phyloP scores from a whole-genome alignment of 2,888 invertebrate genomes.

The Sthenelais limicola region DNA sequence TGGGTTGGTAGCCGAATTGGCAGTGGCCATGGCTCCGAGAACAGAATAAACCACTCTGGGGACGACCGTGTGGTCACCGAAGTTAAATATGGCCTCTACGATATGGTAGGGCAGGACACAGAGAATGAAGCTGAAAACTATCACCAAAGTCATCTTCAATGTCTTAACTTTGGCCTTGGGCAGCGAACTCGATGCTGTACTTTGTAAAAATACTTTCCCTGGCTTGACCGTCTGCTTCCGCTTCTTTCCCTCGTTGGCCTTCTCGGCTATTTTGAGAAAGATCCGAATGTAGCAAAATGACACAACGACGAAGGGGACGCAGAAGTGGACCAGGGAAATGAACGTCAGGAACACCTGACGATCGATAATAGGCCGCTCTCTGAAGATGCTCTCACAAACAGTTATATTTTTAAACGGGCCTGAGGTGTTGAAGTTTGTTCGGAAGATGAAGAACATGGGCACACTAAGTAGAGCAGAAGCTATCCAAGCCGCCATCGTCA shows the following conservation, averaged over 20 bases:
- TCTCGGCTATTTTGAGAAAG: slow-evolving; percentile 67
- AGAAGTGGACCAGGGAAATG: slow-evolving; percentile 63
- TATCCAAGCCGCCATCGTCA: slow-evolving; percentile 63
- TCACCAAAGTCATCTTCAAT: slow-evolving; percentile 71
- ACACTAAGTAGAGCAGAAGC: slow-evolving; percentile 59
- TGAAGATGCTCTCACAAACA: slow-evolving; percentile 67
- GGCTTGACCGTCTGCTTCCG: slow-evolving; percentile 57
- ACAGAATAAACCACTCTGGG: slow-evolving; percentile 57
- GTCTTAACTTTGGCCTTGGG: slow-evolving; percentile 71
- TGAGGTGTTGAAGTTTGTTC: slow-evolving; percentile 50
- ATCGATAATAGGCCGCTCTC: slow-evolving; percentile 57
- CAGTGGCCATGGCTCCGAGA: slow-evolving; percentile 67
- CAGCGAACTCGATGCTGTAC: slow-evolving; percentile 66
- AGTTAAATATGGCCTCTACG: slow-evolving; percentile 69
- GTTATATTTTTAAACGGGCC: slow-evolving; percentile 53
- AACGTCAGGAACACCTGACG: slow-evolving; percentile 65
- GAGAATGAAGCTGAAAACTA: slow-evolving; percentile 68
- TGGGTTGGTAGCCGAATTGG: slow-evolving; percentile 69
- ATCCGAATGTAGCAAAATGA: slow-evolving; percentile 67
- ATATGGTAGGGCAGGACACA: slow-evolving; percentile 69
- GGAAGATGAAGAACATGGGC: slow-evolving; percentile 65
- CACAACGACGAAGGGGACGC: slow-evolving; percentile 65
- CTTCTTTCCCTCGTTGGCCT: slow-evolving; percentile 60
- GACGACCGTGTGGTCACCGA: slow-evolving; percentile 60
- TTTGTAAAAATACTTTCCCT: slow-evolving; percentile 63